Conservation (phyloP, 2,113 vertebrate species). For the Ciconia maguari region DNA sequence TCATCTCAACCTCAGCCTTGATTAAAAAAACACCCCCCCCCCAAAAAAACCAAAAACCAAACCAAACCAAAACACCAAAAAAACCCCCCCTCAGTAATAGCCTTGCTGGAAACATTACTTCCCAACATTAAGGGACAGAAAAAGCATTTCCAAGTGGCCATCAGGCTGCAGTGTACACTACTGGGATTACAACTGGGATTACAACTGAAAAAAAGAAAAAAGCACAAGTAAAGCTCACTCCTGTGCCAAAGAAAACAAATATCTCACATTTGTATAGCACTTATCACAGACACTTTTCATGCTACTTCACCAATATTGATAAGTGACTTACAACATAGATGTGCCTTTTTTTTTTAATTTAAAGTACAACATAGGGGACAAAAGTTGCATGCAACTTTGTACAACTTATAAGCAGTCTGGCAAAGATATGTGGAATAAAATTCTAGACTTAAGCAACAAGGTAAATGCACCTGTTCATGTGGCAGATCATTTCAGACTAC, state of each 20-base stretch:
- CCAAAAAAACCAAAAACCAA: not conserved
- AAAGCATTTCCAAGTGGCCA: not conserved
- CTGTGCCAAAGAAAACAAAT: not conserved
- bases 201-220: not conserved
- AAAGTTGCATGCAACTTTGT: not conserved
- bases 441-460: not conserved
- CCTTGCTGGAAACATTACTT: not conserved
- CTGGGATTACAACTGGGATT: not conserved
- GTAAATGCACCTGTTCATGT: not conserved
- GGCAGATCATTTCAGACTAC: not conserved
- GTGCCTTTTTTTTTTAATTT: not conserved
- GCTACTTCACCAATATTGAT: not conserved
- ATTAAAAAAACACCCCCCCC: not conserved
- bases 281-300: not conserved
- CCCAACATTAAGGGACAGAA: not conserved
- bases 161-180: not conserved
- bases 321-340: not conserved
- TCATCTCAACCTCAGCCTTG: not conserved
- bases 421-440: not conserved
- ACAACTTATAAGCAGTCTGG: not conserved
- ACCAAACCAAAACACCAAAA: no score
- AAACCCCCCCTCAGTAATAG: not conserved
- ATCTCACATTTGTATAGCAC: not conserved
- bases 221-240: not conserved
- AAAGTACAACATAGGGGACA: not conserved